phyloP scores from a whole-genome alignment of 2,113 vertebrate genomes.

The Pithys albifrons region DNA sequence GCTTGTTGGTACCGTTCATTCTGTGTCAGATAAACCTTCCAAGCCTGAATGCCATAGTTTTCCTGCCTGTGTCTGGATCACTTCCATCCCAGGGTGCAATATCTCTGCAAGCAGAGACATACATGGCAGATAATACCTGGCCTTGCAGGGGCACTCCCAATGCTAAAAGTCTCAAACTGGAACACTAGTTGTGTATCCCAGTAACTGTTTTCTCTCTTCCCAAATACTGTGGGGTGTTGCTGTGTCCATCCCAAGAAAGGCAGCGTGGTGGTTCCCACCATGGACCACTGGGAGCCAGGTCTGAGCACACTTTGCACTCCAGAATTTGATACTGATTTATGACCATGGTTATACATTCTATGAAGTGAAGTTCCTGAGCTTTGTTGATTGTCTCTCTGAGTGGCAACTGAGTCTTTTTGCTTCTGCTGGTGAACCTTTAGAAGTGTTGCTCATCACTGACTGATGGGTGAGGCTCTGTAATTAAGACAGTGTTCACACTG shows the following conservation, averaged over 20 bases:
- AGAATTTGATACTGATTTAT: not conserved
- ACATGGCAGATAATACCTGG: accelerated
- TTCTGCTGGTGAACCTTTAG: not conserved
- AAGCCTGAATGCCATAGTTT: not conserved
- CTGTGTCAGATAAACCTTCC: not conserved
- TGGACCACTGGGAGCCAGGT: not conserved
- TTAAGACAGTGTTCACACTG: not conserved
- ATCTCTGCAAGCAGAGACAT: not conserved
- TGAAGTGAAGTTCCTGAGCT: not conserved
- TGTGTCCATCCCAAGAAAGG: not conserved
- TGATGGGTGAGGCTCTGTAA: not conserved
- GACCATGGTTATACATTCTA: accelerated
- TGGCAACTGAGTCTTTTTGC: too few species aligned
- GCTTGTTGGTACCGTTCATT: not conserved
- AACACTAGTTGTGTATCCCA: not conserved
- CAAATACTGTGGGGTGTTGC: not conserved
- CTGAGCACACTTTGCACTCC: not conserved
- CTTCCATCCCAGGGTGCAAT: accelerated
- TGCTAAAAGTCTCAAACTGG: not conserved
- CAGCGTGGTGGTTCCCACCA: accelerated
- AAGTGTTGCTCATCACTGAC: not conserved
- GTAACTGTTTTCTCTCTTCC: not conserved
- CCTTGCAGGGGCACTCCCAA: not conserved
- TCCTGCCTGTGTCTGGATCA: not conserved
- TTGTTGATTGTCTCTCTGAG: not conserved